Base-by-base conservation (phyloP, 2,797 vertebrate genomes). In the Nannoperca australis region DNA sequence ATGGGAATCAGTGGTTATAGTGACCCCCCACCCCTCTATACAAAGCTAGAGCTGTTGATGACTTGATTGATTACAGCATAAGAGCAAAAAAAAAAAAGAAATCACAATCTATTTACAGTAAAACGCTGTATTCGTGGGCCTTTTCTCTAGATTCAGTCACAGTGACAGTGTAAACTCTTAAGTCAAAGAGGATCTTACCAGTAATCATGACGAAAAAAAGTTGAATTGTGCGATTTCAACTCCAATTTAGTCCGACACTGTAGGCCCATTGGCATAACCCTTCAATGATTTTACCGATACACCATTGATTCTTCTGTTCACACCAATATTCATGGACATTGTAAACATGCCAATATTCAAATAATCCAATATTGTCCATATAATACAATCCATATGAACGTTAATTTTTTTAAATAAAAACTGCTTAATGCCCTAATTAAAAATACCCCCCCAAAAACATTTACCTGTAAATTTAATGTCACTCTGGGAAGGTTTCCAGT, bases 11-110 rank as follows among this genome's bases (percentile, higher is more conserved):
- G 50, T 30, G 64, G 24, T 36, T 47, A 3, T 45, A 58, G 53
- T 53, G 62, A 63, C 74, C 73, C 73, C 69, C 59, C 65, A 56
- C 13, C 12, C 42, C 6, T 67, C 67, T 77, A 75, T 61, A 64
- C 47, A 81, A 69, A 75, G 60, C 40, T 18, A 3, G 3, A 5
- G 55, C 11, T 62, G 81, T 18, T 70, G 55, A 76, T 47, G 30
- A 56, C 4, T n/a, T 47, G 56, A 76, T 51, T 54, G 53, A 73
- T 70, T 49, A 49, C 55, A 80, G 54, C 56, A 78, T 62, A 30
- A 18, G 5, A 36, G 32, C 7, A 58, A 58, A 61, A 9, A 38
- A 38, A 3, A 11, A 49, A 50, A 36, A 68, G 6, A 36, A 30
- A 59, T 30, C 27, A n/a, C 17, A 10, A 45, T 15, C 5, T 2